phyloP scores from a whole-genome alignment of 2,888 invertebrate species.

The Anticlea derivata region DNA sequence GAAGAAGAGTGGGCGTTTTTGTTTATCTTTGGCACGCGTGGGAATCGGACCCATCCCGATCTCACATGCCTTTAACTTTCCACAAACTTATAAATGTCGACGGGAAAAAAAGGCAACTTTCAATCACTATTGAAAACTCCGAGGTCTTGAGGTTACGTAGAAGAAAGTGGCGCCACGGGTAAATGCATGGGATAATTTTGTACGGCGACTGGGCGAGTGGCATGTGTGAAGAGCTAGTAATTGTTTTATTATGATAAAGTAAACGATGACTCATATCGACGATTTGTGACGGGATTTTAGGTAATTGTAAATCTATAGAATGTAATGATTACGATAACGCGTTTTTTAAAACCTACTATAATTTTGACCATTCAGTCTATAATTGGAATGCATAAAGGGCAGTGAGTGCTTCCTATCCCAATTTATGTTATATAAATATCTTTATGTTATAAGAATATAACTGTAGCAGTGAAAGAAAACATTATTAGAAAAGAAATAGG shows the following conservation, averaged over 20 bases:
- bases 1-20: conserved; percentile 62
- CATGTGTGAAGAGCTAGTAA: conserved; percentile 49
- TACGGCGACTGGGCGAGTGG: conserved; percentile 32
- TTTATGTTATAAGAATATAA: no score
- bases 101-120: conserved; percentile 10
- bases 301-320: conserved; percentile 1
- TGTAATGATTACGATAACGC: neutral
- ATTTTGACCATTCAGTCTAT: no score
- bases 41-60: conserved; percentile 59
- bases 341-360: no score
- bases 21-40: conserved; percentile 71
- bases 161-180: conserved; percentile 13
- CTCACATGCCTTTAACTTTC: conserved; percentile 49
- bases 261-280: conserved; percentile 41
- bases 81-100: conserved; percentile 16
- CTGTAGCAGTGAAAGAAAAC: no score
- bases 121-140: neutral
- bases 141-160: neutral
- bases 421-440: no score
- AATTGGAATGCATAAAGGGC: no score
- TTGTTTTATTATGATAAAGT: conserved; percentile 54
- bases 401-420: no score
- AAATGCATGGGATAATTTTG: conserved; percentile 3
- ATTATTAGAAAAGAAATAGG: no score
- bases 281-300: conserved; percentile 7